Evolutionary conservation across 2,888 invertebrate species (phyloP).

Genomic region (Dilophus febrilis): DNA sequence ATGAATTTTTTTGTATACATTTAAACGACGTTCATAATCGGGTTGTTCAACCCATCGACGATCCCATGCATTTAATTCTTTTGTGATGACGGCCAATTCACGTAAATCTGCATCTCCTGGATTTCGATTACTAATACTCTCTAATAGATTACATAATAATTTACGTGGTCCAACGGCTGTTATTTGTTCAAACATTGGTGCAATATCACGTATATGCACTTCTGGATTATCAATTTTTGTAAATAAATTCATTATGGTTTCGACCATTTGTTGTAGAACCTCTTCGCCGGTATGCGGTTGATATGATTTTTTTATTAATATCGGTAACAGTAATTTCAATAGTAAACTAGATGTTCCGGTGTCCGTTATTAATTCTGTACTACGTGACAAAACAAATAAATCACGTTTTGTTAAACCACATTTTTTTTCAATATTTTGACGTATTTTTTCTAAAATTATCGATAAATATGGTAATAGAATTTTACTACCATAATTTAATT

Average conservation of each 20-base stretch:
- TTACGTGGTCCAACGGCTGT: constrained; percentile 47
- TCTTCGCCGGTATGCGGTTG: constrained; percentile 45
- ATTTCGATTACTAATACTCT: constrained; percentile 37
- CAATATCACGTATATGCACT: constrained; percentile 47
- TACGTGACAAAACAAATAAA: constrained; percentile 52
- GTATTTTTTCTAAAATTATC: constrained; percentile 50
- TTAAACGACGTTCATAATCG: constrained; percentile 66
- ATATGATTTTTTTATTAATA: constrained; percentile 49
- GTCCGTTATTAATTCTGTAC: constrained; percentile 56
- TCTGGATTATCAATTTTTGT: constrained; percentile 46
- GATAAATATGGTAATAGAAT: constrained; percentile 59
- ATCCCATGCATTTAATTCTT: constrained; percentile 74
- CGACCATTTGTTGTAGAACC: constrained; percentile 48
- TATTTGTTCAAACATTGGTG: constrained; percentile 55
- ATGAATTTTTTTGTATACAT: constrained; percentile 55
- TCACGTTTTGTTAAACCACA: constrained; percentile 48
- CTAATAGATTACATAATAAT: constrained; percentile 44
- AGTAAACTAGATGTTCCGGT: constrained; percentile 49
- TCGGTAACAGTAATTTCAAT: constrained; percentile 51
- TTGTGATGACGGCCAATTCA: constrained; percentile 35
- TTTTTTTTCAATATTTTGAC: constrained; percentile 40
- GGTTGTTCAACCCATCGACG: constrained; percentile 84
- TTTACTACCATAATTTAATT: constrained; percentile 52
- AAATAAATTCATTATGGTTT: constrained; percentile 57
- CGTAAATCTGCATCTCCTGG: constrained; percentile 30